A percentile compares a stretch with the other conserved stretches of the same genome.
These are phyloP conservation scores for Lepidothrix coronata DNA, from an alignment of 2,113 vertebrate species.

Conservation along the genomic window DNA sequence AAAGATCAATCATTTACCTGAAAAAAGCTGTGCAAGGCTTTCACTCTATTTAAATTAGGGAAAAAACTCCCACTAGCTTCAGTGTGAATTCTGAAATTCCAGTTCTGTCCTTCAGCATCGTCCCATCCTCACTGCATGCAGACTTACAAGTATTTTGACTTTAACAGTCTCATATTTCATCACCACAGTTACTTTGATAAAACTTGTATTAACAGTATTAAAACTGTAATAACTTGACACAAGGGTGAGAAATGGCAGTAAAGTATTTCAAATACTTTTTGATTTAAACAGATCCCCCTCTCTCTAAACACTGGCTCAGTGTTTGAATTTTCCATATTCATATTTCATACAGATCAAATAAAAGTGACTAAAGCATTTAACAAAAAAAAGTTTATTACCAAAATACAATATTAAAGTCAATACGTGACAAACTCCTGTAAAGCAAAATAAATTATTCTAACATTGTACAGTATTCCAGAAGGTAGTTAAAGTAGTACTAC, in stretches of 20 bases:
- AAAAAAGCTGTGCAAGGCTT: neutral
- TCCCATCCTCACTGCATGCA: neutral
- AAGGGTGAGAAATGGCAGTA: neutral
- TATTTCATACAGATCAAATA: neutral
- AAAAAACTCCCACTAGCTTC: neutral
- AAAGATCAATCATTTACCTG: neutral
- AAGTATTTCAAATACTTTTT: neutral
- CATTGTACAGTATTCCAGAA: slow-evolving; percentile 80
- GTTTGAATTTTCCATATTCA: neutral
- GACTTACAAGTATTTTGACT: neutral
- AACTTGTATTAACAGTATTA: neutral
- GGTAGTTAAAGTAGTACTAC: slow-evolving; percentile 75
- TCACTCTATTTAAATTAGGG: neutral
- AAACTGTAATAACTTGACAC: neutral
- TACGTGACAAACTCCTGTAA: slow-evolving; percentile 85
- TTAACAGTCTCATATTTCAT: neutral
- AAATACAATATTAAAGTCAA: slow-evolving; percentile 93
- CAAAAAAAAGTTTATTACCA: slow-evolving; percentile 91
- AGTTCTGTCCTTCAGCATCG: neutral
- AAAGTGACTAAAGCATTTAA: slow-evolving; percentile 66
- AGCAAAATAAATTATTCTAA: slow-evolving; percentile 93
- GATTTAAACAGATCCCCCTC: neutral
- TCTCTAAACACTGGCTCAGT: neutral
- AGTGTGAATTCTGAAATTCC: neutral
- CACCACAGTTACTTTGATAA: neutral